A percentile compares a stretch with the other conserved stretches of the same genome.
Conservation (phyloP, 2,113 vertebrate genomes). For the Recurvirostra avosetta region DNA sequence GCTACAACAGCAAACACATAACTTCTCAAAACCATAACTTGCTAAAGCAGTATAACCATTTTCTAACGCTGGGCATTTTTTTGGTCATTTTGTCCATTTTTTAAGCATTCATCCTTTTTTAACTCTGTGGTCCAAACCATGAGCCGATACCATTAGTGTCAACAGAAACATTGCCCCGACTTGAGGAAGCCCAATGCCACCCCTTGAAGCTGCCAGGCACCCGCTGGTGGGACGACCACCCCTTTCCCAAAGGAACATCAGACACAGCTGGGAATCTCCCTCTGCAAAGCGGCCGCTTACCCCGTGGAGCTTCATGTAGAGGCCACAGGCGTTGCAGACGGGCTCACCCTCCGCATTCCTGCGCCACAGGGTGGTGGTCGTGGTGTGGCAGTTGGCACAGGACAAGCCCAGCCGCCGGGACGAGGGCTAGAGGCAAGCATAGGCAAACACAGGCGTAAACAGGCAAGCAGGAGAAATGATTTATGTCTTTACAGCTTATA, state of each 20-base stretch:
- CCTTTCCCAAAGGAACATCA: neutral
- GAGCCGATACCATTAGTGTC: neutral
- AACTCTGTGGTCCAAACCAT: fast-evolving
- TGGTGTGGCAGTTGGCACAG: conserved; percentile 97
- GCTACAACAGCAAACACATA: neutral
- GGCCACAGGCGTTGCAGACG: conserved; percentile 96
- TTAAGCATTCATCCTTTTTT: fast-evolving
- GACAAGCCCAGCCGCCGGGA: conserved; percentile 93
- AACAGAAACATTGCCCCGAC: neutral
- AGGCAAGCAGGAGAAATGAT: neutral
- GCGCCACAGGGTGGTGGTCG: conserved; percentile 96
- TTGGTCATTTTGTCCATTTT: neutral
- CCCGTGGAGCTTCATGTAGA: conserved; percentile 98
- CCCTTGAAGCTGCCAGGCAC: fast-evolving
- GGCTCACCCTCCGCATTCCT: conserved; percentile 96
- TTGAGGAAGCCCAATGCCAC: neutral
- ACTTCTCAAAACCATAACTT: neutral
- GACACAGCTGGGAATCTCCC: fast-evolving
- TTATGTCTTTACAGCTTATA: neutral
- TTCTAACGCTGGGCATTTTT: neutral
- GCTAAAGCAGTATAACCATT: fast-evolving
- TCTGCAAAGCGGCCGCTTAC: conserved; percentile 51
- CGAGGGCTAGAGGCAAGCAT: conserved; percentile 80
- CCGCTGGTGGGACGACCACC: fast-evolving
- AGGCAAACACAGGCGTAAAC: neutral